A percentile compares a stretch with the other conserved stretches of the same genome.
Conservation (phyloP, 2,797 vertebrate genomes). For the Trachurus trachurus region DNA sequence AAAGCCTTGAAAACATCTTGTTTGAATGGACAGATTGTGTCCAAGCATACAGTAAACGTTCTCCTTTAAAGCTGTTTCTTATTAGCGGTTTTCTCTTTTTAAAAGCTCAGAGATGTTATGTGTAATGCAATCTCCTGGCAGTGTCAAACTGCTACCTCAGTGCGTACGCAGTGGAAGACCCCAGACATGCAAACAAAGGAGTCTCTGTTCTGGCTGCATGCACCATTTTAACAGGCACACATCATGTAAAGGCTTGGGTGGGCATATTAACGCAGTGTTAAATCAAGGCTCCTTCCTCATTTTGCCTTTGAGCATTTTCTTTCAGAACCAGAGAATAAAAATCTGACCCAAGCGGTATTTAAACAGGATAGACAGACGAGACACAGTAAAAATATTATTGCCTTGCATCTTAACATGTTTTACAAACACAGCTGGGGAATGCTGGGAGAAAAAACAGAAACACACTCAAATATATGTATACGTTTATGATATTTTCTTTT, state of each 20-base stretch:
- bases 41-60: constrained; percentile 69
- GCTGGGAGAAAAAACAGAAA: constrained; percentile 34
- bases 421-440: constrained; percentile 15
- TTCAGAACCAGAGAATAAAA: constrained; percentile 18
- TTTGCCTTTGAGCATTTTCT: constrained; percentile 18
- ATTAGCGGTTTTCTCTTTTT: constrained; percentile 81
- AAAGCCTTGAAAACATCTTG: constrained; percentile 72
- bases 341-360: constrained; percentile 6
- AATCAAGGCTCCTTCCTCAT: constrained; percentile 41
- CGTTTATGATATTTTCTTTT: too few species aligned
- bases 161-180: constrained; percentile 74
- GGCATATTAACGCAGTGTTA: constrained; percentile 57
- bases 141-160: constrained; percentile 80
- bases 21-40: constrained; percentile 77
- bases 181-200: constrained; percentile 80
- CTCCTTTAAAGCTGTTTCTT: constrained; percentile 81
- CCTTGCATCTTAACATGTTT: constrained; percentile 13
- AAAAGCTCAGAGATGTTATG: constrained; percentile 82
- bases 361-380: constrained; percentile 15
- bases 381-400: neutral
- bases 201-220: constrained; percentile 78
- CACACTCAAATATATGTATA: neutral
- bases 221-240: constrained; percentile 76
- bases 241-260: constrained; percentile 59
- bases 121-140: constrained; percentile 82